These are phyloP conservation scores for Encarsia formosa DNA, from an alignment of 2,888 invertebrate genomes.

Conservation along the genomic window DNA sequence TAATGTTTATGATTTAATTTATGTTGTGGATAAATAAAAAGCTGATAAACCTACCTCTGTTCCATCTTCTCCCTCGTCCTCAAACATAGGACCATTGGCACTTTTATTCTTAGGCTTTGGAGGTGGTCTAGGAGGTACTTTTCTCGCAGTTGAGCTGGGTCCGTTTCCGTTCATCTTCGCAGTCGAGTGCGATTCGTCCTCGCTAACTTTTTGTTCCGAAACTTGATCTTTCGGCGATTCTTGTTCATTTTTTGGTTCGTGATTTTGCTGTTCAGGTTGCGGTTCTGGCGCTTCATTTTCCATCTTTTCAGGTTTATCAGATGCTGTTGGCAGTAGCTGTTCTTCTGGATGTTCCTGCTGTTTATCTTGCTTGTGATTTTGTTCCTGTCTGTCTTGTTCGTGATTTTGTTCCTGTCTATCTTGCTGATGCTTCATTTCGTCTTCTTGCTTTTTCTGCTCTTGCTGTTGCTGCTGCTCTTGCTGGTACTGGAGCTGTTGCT, in stretches of 20 bases:
- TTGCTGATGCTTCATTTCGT: not conserved
- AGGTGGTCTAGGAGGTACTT: constrained; percentile 79
- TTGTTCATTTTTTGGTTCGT: too few relatives aligned
- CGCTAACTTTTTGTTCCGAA: too few relatives aligned
- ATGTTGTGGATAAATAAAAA: constrained; percentile 22
- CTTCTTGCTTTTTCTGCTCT: not conserved
- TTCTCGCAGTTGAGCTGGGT: constrained; percentile 51
- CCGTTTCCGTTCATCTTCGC: constrained; percentile 46
- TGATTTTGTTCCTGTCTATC: too few relatives aligned
- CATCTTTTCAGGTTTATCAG: too few relatives aligned
- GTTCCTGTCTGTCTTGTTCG: too few relatives aligned
- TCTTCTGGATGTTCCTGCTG: not conserved
- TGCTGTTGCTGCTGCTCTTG: too few relatives aligned
- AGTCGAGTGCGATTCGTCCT: not conserved
- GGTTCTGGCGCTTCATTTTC: too few relatives aligned
- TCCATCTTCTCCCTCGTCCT: constrained; percentile 85
- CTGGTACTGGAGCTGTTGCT: not conserved
- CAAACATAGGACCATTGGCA: constrained; percentile 72
- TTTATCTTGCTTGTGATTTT: not conserved
- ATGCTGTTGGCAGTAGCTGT: too few relatives aligned
- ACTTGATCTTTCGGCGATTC: too few relatives aligned
- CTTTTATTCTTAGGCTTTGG: constrained; percentile 74
- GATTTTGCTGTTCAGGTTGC: too few relatives aligned
- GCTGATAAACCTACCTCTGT: constrained; percentile 81
- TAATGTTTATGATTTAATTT: too few relatives aligned